Evolutionary conservation across 1,140 invertebrate genomes (phyloP).

Genomic region (Mercenaria mercenaria): DNA sequence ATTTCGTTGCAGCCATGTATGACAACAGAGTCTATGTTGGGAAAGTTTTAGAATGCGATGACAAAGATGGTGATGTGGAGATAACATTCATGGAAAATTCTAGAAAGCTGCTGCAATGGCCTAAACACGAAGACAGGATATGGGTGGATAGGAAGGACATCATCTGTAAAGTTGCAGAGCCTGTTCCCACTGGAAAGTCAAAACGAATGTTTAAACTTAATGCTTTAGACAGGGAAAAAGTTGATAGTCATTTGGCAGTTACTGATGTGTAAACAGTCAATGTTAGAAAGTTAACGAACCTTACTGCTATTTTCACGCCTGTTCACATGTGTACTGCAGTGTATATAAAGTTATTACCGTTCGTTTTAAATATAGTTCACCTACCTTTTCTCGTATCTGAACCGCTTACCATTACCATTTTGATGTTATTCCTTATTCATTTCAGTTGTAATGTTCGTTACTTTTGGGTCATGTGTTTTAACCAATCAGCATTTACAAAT

Average conservation of each 20-base stretch:
- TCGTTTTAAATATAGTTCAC: no score
- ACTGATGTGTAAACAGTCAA: no score
- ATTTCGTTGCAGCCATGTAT: slow-evolving; percentile 45
- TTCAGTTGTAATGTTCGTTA: no score
- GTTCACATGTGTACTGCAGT: no score
- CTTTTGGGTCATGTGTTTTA: no score
- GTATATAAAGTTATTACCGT: no score
- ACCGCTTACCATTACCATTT: no score
- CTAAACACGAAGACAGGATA: slow-evolving; percentile 25
- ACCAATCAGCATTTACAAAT: no score
- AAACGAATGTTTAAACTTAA: slow-evolving; percentile 18
- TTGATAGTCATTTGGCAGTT: not conserved
- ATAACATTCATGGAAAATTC: slow-evolving; percentile 49
- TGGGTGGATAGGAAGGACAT: not conserved
- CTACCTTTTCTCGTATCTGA: no score
- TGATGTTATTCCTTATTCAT: no score
- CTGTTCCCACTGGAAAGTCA: slow-evolving; percentile 21
- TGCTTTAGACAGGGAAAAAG: slow-evolving; percentile 40
- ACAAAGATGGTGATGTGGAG: slow-evolving; percentile 24
- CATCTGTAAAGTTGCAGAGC: slow-evolving; percentile 24
- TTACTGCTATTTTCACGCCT: no score
- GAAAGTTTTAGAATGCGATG: slow-evolving; percentile 30
- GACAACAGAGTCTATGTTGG: slow-evolving; percentile 35
- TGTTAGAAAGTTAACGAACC: no score
- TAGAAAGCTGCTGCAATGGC: slow-evolving; percentile 41